Evolutionary conservation across 2,888 invertebrate species (phyloP).

Genomic region (Tetragonisca angustula): DNA sequence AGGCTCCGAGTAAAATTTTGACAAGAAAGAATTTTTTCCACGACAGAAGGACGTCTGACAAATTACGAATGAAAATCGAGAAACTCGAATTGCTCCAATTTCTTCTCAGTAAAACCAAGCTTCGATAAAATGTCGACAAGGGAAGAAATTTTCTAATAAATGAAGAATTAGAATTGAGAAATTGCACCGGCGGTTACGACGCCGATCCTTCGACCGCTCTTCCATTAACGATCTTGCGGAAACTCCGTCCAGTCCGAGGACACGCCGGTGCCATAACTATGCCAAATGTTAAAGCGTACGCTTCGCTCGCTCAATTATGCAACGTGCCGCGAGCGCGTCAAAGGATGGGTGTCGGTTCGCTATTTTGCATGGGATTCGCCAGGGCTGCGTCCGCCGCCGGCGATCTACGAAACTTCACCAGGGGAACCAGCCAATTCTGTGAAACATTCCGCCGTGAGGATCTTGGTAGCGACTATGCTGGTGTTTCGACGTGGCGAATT

Average conservation of each 20-base stretch:
- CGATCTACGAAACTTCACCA: constrained; percentile 36
- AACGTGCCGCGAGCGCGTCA: constrained; percentile 41
- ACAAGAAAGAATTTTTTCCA: no score
- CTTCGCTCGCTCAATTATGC: constrained; percentile 50
- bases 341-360: constrained; percentile 43
- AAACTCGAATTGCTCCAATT: no score
- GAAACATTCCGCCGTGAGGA: constrained; percentile 16
- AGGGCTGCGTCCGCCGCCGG: constrained; percentile 15
- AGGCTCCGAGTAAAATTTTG: no score
- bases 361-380: constrained; percentile 45
- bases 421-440: constrained; percentile 15
- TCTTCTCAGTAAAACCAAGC: no score
- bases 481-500: not conserved
- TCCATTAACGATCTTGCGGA: constrained; percentile 52
- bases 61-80: no score
- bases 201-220: constrained; percentile 34
- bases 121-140: no score
- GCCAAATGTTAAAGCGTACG: constrained; percentile 56
- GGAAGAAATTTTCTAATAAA: no score
- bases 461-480: not conserved
- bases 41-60: no score
- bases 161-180: constrained; percentile 13
- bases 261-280: constrained; percentile 47
- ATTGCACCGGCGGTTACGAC: constrained; percentile 37
- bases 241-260: constrained; percentile 10